phyloP scores from a whole-genome alignment of 1,140 invertebrate species.

The Zaprionus tsacasi region DNA sequence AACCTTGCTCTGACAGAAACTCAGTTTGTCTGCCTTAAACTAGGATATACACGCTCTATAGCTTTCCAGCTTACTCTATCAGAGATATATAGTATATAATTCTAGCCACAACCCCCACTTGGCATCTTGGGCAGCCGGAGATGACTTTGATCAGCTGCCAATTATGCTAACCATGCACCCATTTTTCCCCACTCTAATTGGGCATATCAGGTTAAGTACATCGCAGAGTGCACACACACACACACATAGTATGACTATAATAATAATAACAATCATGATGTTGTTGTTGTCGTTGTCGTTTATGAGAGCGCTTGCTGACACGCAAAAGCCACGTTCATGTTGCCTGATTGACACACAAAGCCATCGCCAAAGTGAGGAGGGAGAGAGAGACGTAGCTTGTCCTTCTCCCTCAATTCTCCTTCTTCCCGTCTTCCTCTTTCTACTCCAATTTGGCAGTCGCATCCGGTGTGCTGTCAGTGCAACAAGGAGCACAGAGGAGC shows the following conservation, averaged over 20 bases:
- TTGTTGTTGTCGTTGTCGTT: conserved; percentile 9
- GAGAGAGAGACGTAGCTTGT: not conserved
- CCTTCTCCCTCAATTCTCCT: not conserved
- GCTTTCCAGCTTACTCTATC: too few relatives aligned
- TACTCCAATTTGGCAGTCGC: conserved; percentile 12
- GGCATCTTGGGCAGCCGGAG: not conserved
- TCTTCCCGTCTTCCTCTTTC: not conserved
- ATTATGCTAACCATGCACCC: conserved; percentile 2
- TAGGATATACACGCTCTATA: not conserved
- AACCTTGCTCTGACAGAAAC: too few relatives aligned
- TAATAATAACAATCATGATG: conserved; percentile 2
- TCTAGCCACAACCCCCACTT: not conserved
- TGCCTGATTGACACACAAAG: conserved; percentile 76
- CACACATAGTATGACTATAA: conserved; percentile 2
- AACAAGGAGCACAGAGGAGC: conserved; percentile 8
- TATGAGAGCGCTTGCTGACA: conserved; percentile 59
- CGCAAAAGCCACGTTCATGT: conserved; percentile 60
- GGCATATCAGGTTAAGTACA: conserved; percentile 27
- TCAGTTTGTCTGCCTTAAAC: too few relatives aligned
- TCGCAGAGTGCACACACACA: conserved; percentile 8
- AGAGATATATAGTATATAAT: not conserved
- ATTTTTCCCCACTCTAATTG: conserved; percentile 5
- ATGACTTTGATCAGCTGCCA: conserved; percentile 9
- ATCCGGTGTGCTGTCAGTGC: conserved; percentile 29
- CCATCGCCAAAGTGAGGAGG: conserved; percentile 20